Conservation (phyloP, 2,797 vertebrate genomes). For the Eidolon dupreanum region DNA sequence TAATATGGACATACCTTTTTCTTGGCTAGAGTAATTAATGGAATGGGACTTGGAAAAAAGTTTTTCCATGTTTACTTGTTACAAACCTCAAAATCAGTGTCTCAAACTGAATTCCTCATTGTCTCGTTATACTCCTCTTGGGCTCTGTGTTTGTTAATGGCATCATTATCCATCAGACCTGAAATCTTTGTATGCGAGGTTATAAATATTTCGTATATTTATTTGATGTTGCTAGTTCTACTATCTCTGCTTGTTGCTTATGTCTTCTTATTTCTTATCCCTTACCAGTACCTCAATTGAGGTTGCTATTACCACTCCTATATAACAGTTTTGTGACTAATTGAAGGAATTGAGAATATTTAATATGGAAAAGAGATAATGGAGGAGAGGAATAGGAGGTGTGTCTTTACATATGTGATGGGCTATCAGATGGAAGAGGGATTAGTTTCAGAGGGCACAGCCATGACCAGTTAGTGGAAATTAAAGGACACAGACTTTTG, state of each 20-base stretch:
- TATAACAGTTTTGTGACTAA: neutral
- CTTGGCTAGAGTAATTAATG: neutral
- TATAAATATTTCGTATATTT: neutral
- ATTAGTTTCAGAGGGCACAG: neutral
- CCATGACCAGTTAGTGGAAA: neutral
- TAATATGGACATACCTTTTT: neutral
- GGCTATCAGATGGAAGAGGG: neutral
- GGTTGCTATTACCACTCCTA: neutral
- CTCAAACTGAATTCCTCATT: neutral
- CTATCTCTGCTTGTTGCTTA: neutral
- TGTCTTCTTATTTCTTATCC: neutral
- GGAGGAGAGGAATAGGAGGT: neutral
- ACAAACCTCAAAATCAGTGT: neutral
- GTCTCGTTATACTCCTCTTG: neutral
- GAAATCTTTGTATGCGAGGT: neutral
- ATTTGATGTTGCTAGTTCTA: neutral
- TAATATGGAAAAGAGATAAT: slow-evolving; percentile 17
- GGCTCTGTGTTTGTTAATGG: neutral
- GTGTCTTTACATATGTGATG: neutral
- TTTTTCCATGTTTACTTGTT: neutral
- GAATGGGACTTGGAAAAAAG: slow-evolving; percentile 2
- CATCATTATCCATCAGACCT: neutral
- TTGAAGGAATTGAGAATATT: neutral
- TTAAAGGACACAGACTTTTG: neutral
- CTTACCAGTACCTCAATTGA: neutral